Conservation (phyloP, 2,113 vertebrate genomes). For the Cyrtonyx montezumae region DNA sequence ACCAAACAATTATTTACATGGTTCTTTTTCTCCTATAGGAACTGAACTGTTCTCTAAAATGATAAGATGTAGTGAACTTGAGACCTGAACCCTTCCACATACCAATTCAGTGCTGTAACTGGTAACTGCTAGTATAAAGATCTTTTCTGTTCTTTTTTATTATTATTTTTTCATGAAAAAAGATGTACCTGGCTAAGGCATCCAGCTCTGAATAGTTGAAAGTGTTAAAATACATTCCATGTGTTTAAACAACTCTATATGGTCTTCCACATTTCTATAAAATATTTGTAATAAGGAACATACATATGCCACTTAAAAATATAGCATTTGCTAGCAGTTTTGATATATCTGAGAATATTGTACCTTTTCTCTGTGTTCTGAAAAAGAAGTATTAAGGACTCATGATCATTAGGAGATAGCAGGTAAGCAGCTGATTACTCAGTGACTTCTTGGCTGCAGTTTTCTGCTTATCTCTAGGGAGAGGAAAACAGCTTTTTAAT, state of each 20-base stretch:
- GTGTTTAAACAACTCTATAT: background rate
- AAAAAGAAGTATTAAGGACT: background rate
- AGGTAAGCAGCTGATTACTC: conserved; percentile 3
- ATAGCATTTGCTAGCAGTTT: background rate
- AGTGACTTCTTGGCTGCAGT: background rate
- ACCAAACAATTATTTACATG: background rate
- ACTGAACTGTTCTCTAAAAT: background rate
- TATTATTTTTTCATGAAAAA: background rate
- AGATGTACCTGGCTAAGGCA: background rate
- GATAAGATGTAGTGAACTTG: background rate
- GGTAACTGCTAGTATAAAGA: background rate
- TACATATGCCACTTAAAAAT: background rate
- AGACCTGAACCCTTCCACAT: background rate
- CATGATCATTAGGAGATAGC: background rate
- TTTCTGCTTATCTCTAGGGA: background rate
- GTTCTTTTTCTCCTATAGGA: background rate
- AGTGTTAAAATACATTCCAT: conserved; percentile 3
- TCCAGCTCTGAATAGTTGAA: background rate
- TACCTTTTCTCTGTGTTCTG: background rate
- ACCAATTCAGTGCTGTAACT: background rate
- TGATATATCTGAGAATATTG: background rate
- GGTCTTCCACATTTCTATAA: background rate
- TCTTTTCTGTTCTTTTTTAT: background rate
- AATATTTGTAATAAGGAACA: conserved; percentile 38
- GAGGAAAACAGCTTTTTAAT: conserved; percentile 14